Evolutionary conservation across 2,113 vertebrate species (phyloP).

Genomic region (Festucalex cinctus): DNA sequence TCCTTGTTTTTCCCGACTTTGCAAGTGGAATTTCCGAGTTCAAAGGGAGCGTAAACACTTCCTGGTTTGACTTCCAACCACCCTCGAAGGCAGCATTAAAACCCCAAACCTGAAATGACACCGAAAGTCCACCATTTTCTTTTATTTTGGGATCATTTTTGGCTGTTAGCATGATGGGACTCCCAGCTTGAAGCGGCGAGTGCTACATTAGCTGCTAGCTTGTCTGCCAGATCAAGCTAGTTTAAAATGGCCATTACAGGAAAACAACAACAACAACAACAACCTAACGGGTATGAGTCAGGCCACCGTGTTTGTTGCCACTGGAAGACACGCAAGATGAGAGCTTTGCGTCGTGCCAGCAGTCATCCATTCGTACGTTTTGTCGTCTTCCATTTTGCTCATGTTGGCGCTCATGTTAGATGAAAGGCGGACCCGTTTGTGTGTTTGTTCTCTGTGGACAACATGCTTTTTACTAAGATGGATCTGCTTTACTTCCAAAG

Average conservation of each 20-base stretch:
- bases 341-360: too few relatives aligned
- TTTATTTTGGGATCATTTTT: background rate
- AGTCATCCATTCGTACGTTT: background rate
- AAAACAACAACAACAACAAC: too few relatives aligned
- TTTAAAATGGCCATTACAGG: background rate
- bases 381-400: background rate
- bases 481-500: slow-evolving; percentile 12
- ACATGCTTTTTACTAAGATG: slow-evolving; percentile 6
- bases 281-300: too few relatives aligned
- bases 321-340: background rate
- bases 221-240: background rate
- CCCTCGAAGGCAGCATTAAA: background rate
- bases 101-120: background rate
- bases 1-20: too few relatives aligned
- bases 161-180: too few relatives aligned
- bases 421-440: slow-evolving; percentile 1
- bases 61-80: too few relatives aligned
- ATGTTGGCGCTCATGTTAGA: background rate
- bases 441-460: background rate
- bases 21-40: too few relatives aligned
- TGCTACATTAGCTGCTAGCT: background rate
- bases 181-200: background rate
- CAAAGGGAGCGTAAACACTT: too few relatives aligned
- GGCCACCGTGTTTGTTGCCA: background rate
- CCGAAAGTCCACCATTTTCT: background rate